Base-by-base conservation (phyloP, 2,888 invertebrate species). In the Muschampia plurimacula region DNA sequence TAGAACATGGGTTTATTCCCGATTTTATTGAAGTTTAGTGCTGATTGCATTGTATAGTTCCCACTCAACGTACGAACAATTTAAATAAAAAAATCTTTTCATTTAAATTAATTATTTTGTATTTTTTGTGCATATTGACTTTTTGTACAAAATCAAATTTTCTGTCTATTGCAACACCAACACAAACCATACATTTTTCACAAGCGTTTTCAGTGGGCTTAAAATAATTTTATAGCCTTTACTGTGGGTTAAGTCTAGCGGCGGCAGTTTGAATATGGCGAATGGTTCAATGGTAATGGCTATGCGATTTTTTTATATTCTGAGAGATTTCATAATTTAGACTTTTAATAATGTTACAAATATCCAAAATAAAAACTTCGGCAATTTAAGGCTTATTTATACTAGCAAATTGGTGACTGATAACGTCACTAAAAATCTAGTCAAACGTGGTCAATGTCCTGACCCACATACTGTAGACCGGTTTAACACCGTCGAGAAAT, bases 151-250 rank as follows among this genome's bases (percentile, higher is more conserved):
- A 55, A 13, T 55, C 36, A 49, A 49, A 65, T 52, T 49, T 55
- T 57, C 41, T 57, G 39, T 55, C 8, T 57, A 59, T 68, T 57
- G n/a, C 32, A 46, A 65, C 41, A 32, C 4, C n/a, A 73, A 69
- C 67, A 49, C 60, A 71, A 75, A 70, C 72, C 73, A 75, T 72
- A 66, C 72, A 57, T 64, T 63, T 59, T 57, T 70, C 44, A 39
- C 65, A 60, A 72, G 72, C 77, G 81, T 80, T 80, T 80, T 79
- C 75, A 75, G 76, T 76, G 49, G 67, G 52, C 71, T 77, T 78
- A 76, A 78, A 78, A 77, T 74, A 80, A 79, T 79, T 81, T 80
- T 76, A 77, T 76, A 66, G 72, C 67, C n/a, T 66, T n/a, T 22
- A 8, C 15, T 64, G 67, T 72, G 66, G 71, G 74, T 74, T 66